Conservation (phyloP, 1,140 invertebrate species). For the Conopomorpha cramerella region DNA sequence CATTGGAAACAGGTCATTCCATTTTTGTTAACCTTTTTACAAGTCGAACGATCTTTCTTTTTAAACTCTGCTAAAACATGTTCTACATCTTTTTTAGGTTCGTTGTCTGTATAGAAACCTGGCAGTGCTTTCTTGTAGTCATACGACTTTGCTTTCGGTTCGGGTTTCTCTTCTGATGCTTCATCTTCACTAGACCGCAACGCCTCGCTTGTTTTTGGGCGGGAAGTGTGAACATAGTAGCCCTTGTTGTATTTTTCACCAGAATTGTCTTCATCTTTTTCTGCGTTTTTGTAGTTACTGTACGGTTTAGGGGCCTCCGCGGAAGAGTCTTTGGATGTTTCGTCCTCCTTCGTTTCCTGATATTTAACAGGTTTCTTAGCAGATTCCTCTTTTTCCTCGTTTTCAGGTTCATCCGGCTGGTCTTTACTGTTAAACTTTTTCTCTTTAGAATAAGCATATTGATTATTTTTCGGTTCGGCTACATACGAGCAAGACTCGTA, state of each 20-base stretch:
- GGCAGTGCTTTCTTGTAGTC: slow-evolving; percentile 51
- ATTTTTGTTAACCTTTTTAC: slow-evolving; percentile 70
- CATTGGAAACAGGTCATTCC: slow-evolving; percentile 78
- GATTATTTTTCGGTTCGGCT: slow-evolving; percentile 69
- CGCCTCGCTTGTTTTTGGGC: slow-evolving; percentile 33
- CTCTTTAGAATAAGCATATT: slow-evolving; percentile 69
- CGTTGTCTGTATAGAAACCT: slow-evolving; percentile 50
- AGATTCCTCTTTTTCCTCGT: slow-evolving; percentile 29
- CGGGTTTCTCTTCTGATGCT: slow-evolving; percentile 25
- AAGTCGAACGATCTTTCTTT: slow-evolving; percentile 70
- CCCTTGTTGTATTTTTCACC: slow-evolving; percentile 50
- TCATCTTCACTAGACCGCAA: slow-evolving; percentile 24
- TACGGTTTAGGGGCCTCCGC: slow-evolving; percentile 21
- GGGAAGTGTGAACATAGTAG: slow-evolving; percentile 35
- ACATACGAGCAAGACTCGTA: slow-evolving; percentile 74
- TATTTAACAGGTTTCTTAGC: slow-evolving; percentile 35
- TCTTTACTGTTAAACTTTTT: slow-evolving; percentile 63
- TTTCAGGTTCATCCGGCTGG: slow-evolving; percentile 51
- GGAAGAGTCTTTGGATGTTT: slow-evolving; percentile 10
- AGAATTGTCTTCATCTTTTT: slow-evolving; percentile 30
- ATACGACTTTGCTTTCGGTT: slow-evolving; percentile 26
- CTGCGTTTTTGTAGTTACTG: slow-evolving; percentile 27
- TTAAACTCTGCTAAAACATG: slow-evolving; percentile 71
- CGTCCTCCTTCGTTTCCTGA: slow-evolving; percentile 25
- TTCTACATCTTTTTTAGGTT: slow-evolving; percentile 67